These are phyloP conservation scores for Omphaloscelis lunosa DNA, from an alignment of 2,888 invertebrate genomes.

Conservation along the genomic window DNA sequence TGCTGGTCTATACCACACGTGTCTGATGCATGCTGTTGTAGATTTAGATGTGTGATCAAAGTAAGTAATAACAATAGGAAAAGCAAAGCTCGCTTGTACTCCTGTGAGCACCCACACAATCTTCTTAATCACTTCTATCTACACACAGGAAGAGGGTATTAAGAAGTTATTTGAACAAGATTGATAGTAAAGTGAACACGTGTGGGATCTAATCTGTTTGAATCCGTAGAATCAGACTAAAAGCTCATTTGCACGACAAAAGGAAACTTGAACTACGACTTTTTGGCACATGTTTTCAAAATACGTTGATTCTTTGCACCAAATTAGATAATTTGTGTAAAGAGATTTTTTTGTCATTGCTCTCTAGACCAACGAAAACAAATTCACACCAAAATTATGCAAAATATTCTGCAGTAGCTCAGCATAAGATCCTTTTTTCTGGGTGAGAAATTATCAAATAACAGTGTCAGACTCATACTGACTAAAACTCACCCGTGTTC, in stretches of 20 bases:
- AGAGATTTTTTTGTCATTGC: not conserved
- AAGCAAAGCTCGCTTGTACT: too few species aligned
- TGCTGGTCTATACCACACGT: not conserved
- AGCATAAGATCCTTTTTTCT: not conserved
- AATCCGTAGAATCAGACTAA: constrained; percentile 4
- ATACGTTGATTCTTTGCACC: not conserved
- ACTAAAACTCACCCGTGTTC: too few species aligned
- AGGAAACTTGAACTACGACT: not conserved
- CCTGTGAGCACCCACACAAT: constrained; percentile 2
- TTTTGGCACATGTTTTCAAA: not conserved
- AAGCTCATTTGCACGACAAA: not conserved
- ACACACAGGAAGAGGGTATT: not conserved
- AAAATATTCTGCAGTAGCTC: too few species aligned
- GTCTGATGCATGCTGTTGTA: too few species aligned
- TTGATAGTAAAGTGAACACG: constrained; percentile 21
- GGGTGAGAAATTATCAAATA: too few species aligned
- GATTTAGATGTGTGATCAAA: not conserved
- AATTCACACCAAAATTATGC: not conserved
- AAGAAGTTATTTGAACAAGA: constrained; percentile 25
- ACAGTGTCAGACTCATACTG: too few species aligned
- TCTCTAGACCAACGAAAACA: not conserved
- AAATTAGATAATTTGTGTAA: not conserved
- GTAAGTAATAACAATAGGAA: not conserved
- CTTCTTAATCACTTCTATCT: constrained; percentile 13
- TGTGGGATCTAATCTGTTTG: constrained; percentile 19